Percentiles rank a stretch among this genome's conserved stretches.
phyloP scores from a whole-genome alignment of 2,888 invertebrate species.

The Venusia cambrica region DNA sequence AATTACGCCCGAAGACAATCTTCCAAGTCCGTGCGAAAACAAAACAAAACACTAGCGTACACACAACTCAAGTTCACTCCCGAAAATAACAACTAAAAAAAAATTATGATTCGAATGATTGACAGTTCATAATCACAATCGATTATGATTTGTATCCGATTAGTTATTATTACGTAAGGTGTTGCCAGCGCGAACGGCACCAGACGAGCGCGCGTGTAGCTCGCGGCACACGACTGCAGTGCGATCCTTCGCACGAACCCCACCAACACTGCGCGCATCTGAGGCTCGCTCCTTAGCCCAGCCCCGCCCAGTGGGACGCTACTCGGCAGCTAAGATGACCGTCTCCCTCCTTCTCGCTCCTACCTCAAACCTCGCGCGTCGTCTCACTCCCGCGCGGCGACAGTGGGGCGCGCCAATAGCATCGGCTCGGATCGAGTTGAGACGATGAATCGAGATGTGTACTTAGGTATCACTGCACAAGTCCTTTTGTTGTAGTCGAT shows the following conservation, averaged over 20 bases:
- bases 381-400: slow-evolving; percentile 69
- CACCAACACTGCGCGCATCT: slow-evolving; percentile 84
- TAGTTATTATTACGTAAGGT: slow-evolving; percentile 74
- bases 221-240: slow-evolving; percentile 80
- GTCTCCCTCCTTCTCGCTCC: slow-evolving; percentile 71
- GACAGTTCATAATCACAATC: slow-evolving; percentile 71
- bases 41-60: slow-evolving; percentile 64
- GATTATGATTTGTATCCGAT: slow-evolving; percentile 69
- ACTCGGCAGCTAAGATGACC: slow-evolving; percentile 78
- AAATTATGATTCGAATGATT: slow-evolving; percentile 37
- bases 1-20: slow-evolving; percentile 62
- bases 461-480: slow-evolving; percentile 80
- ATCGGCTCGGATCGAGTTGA: slow-evolving; percentile 79
- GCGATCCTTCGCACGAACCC: slow-evolving; percentile 81
- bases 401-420: slow-evolving; percentile 80
- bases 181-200: slow-evolving; percentile 51
- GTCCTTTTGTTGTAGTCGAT: slow-evolving; percentile 81
- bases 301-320: slow-evolving; percentile 83
- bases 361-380: slow-evolving; percentile 39
- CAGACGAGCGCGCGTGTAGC: slow-evolving; percentile 71
- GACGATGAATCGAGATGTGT: slow-evolving; percentile 81
- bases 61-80: slow-evolving; percentile 60
- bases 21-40: slow-evolving; percentile 58
- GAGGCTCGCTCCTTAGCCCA: slow-evolving; percentile 79
- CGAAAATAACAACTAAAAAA: slow-evolving; percentile 45